Base-by-base conservation (phyloP, 2,797 vertebrate genomes). In the Acestrorhynchus altus region DNA sequence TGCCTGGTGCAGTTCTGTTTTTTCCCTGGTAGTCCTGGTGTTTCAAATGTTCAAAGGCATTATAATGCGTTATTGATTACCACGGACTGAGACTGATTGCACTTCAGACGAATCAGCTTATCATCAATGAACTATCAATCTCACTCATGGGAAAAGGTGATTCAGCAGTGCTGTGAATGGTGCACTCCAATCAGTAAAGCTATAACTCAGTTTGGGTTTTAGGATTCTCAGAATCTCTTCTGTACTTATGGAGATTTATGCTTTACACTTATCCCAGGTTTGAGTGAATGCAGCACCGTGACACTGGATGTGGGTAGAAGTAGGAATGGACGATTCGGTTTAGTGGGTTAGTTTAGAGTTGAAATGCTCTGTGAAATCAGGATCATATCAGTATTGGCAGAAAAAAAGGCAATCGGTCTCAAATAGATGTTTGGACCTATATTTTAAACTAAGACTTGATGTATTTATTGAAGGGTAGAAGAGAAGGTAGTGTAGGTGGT, bases 1-100 rank as follows among this genome's bases (percentile, higher is more conserved):
- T 22, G 81, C 80, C 85, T 83, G 77, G 60, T 80, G 18, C 18
- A 63, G 84, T 87, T 84, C 35, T 80, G 84, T 68, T 71, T 83
- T 72, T 52, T 77, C 83, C 80, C 74, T 64, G 20, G 83, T 76
- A 81, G 87, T 86, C 89, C 81, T 89, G 83, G 16, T 70, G 60
- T 89, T 86, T 84, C 83, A 76, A 83, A 89, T 86, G 87, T 90
- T 86, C 85, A 89, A 87, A 92, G 89, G 70, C 87, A 90, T 92
- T 88, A 88, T 89, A 87, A 90, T 91, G 86, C 89, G 80, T 86
- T 92, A 92, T 92, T 90, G 90, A 92, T 90, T 46, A 85, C 66
- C 73, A 61, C 52, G 52, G 84, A 85, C 80, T 74, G 81, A 86
- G 85, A 90, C 84, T 75, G 81, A 91, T 89, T 82, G 72, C 64